phyloP scores from a whole-genome alignment of 2,113 vertebrate species.

The Cryptotis parvus region DNA sequence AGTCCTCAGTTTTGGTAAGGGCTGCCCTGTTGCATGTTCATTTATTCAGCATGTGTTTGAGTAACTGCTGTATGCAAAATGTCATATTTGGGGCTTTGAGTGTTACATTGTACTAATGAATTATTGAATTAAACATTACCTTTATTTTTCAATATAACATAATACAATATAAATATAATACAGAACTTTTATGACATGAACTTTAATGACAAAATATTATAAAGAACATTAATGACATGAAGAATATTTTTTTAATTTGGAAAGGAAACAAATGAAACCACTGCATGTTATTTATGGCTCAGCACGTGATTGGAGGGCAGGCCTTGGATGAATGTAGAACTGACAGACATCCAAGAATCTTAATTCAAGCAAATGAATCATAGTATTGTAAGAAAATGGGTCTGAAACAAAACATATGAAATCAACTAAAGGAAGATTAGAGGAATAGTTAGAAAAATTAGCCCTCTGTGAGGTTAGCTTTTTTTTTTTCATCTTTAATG shows the following conservation, averaged over 20 bases:
- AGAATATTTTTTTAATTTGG: background rate
- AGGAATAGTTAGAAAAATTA: background rate
- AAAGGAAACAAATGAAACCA: background rate
- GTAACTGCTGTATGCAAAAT: background rate
- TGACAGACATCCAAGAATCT: background rate
- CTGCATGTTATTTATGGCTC: background rate
- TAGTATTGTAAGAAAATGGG: constrained; percentile 2
- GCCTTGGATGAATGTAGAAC: background rate
- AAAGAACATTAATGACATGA: background rate
- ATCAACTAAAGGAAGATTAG: background rate
- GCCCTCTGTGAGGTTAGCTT: background rate
- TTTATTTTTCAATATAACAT: background rate
- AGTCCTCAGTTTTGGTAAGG: background rate
- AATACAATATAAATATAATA: no score
- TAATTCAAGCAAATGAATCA: background rate
- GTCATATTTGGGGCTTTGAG: background rate
- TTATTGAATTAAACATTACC: background rate
- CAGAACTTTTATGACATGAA: background rate
- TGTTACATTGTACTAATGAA: background rate
- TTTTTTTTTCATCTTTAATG: constrained; percentile 12
- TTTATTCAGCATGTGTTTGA: background rate
- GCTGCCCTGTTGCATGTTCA: background rate
- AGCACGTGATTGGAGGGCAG: background rate
- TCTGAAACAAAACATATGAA: background rate
- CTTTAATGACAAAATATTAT: no score